Conservation (phyloP, 23 tunicate genomes). For the Botrylloides violaceus region DNA sequence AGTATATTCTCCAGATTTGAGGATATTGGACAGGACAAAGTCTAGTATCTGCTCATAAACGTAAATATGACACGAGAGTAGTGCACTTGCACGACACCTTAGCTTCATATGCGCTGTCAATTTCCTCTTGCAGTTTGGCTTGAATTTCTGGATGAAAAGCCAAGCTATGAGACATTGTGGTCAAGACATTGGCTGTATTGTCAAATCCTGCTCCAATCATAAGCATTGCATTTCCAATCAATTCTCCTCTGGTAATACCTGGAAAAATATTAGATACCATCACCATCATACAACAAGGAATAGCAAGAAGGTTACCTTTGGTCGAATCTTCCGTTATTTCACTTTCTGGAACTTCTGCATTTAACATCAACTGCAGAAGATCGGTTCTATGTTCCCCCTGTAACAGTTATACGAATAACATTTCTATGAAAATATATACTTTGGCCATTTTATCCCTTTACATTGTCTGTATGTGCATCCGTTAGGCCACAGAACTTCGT, state of each 20-base stretch:
- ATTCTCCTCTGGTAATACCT: constrained; percentile 59
- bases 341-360: constrained; percentile 34
- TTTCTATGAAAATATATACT: no score
- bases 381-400: constrained; percentile 27
- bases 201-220: constrained; percentile 79
- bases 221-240: constrained; percentile 48
- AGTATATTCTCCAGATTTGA: no score
- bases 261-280: not conserved
- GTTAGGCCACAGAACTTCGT: no score
- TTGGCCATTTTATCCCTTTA: no score
- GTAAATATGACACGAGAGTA: no score
- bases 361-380: constrained; percentile 56
- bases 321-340: constrained; percentile 19
- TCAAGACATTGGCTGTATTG: constrained; percentile 50
- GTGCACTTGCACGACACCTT: constrained; percentile 27
- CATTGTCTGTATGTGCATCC: no score
- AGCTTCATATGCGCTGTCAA: constrained; percentile 36
- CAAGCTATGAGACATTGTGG: constrained; percentile 52
- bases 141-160: constrained; percentile 56
- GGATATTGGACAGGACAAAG: no score
- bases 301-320: no score
- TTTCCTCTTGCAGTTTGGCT: constrained; percentile 48
- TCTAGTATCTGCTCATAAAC: no score
- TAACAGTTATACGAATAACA: no score
- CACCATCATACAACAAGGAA: no score